A percentile compares a stretch with the other conserved stretches of the same genome.
Conservation (phyloP, 2,113 vertebrate genomes). For the Sus scrofa region DNA sequence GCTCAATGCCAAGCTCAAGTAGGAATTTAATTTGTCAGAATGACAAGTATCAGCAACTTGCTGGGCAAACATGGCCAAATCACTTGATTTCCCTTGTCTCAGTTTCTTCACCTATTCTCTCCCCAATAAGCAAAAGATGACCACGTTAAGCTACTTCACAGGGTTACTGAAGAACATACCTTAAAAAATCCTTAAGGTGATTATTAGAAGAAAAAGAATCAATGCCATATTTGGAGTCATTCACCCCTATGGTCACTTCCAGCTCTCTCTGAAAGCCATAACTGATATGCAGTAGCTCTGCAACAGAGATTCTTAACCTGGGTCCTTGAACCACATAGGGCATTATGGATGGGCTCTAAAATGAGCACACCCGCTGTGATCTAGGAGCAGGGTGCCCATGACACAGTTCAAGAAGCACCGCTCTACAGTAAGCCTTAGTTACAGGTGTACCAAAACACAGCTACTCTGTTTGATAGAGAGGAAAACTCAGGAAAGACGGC, state of each 20-base stretch:
- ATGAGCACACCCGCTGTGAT: not conserved
- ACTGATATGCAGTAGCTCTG: not conserved
- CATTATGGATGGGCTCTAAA: not conserved
- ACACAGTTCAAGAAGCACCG: not conserved
- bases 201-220: not conserved
- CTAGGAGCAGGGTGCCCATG: not conserved
- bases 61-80: not conserved
- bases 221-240: not conserved
- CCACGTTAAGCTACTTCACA: not conserved
- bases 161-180: not conserved
- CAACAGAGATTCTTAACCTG: not conserved
- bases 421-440: not conserved
- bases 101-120: not conserved
- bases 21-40: not conserved
- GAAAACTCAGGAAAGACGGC: not conserved
- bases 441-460: not conserved
- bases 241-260: not conserved
- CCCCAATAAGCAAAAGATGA: not conserved
- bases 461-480: not conserved
- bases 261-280: not conserved
- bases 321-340: not conserved
- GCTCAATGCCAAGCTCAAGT: not conserved
- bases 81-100: not conserved
- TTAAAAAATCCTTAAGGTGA: not conserved
- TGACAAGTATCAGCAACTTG: conserved; percentile 19